These are phyloP conservation scores for Plestiodon gilberti DNA, from an alignment of 2,113 vertebrate species.

Conservation along the genomic window DNA sequence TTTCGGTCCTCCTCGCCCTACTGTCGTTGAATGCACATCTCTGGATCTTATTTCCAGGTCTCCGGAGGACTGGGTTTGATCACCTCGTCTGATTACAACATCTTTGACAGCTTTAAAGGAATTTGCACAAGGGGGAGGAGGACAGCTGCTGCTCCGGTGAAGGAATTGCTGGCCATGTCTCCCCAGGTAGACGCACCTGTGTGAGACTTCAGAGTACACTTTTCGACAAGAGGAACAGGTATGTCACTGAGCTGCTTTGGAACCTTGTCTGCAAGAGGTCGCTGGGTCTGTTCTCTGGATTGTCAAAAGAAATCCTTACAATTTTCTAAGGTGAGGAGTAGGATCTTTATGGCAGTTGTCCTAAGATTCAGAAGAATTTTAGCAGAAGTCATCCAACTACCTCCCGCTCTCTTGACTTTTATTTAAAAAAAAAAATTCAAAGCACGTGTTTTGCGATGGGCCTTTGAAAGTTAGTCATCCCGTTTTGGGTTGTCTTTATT, in stretches of 20 bases:
- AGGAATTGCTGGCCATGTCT: conserved; percentile 81
- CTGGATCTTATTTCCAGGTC: conserved; percentile 74
- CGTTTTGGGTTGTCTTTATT: neutral
- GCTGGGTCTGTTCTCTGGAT: neutral
- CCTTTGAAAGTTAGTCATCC: neutral
- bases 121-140: conserved; percentile 74
- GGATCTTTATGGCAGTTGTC: neutral
- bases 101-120: conserved; percentile 82
- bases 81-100: conserved; percentile 78
- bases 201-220: conserved; percentile 78
- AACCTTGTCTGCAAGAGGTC: conserved; percentile 17
- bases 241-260: conserved; percentile 57
- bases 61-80: conserved; percentile 57
- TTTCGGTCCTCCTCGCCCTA: conserved; percentile 64
- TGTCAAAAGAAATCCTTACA: neutral
- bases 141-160: conserved; percentile 77
- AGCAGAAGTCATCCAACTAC: neutral
- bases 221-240: conserved; percentile 86
- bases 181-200: conserved; percentile 72
- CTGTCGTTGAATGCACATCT: conserved; percentile 66
- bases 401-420: neutral
- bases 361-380: neutral
- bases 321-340: conserved; percentile 13
- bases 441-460: neutral
- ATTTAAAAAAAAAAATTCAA: neutral